Evolutionary conservation across 2,797 vertebrate genomes (phyloP).

Genomic region (Enteromius viviparus): DNA sequence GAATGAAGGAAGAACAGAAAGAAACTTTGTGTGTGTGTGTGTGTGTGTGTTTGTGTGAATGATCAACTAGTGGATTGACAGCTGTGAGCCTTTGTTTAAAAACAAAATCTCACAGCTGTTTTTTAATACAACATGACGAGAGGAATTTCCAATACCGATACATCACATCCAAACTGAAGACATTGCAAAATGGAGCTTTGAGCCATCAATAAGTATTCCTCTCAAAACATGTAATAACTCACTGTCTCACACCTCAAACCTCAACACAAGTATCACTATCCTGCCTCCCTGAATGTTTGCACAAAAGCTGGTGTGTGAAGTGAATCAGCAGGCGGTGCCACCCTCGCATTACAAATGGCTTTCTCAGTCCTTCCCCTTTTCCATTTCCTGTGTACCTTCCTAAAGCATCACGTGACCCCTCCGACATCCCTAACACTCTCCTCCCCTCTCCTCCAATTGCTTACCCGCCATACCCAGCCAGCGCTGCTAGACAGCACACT

Average conservation of each 20-base stretch:
- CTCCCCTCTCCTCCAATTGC: slow-evolving; percentile 42
- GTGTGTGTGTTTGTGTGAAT: slow-evolving; percentile 20
- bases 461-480: slow-evolving; percentile 48
- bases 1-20: slow-evolving; percentile 17
- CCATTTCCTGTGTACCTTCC: slow-evolving; percentile 53
- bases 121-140: slow-evolving; percentile 46
- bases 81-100: slow-evolving; percentile 39
- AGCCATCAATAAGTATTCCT: slow-evolving; percentile 9
- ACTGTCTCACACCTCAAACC: slow-evolving; percentile 45
- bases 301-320: slow-evolving; percentile 54
- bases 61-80: slow-evolving; percentile 52
- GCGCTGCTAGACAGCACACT: slow-evolving; percentile 72
- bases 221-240: slow-evolving; percentile 32
- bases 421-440: slow-evolving; percentile 44
- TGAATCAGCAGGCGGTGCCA: slow-evolving; percentile 58
- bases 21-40: slow-evolving; percentile 5
- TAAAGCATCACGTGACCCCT: slow-evolving; percentile 42
- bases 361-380: slow-evolving; percentile 46
- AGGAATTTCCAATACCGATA: slow-evolving; percentile 49
- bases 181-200: slow-evolving; percentile 7
- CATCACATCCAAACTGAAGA: slow-evolving; percentile 30
- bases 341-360: slow-evolving; percentile 56
- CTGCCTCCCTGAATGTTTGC: slow-evolving; percentile 46
- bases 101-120: slow-evolving; percentile 32
- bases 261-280: slow-evolving; percentile 49